phyloP scores from a whole-genome alignment of 2,113 vertebrate species.

The Mandrillus leucophaeus region DNA sequence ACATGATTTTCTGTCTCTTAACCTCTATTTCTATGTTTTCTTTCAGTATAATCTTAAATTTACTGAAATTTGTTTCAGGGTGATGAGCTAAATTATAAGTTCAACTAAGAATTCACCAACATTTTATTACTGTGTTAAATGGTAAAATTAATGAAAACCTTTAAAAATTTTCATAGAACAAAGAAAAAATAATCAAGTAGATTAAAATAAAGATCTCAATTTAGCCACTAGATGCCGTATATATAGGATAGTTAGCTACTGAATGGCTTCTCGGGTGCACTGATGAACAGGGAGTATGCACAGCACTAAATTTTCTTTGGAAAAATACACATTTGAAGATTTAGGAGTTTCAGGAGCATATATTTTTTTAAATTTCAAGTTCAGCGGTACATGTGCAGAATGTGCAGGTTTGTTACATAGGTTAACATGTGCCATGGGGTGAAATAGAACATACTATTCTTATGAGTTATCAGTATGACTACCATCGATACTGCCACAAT shows the following conservation, averaged over 20 bases:
- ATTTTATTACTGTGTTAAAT: neutral
- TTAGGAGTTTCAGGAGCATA: neutral
- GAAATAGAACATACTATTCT: neutral
- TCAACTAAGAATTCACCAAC: neutral
- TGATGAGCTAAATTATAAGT: neutral
- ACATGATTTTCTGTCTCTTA: neutral
- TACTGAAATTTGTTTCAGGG: conserved; percentile 35
- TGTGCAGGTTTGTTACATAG: no score
- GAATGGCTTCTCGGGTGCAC: neutral
- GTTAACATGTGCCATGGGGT: no score
- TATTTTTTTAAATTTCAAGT: no score
- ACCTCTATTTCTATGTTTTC: neutral
- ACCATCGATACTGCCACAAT: neutral
- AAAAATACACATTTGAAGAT: neutral
- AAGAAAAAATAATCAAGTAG: neutral
- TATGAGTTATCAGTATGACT: neutral
- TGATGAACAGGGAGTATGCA: neutral
- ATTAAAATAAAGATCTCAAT: neutral
- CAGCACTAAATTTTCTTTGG: neutral
- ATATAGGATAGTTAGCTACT: neutral
- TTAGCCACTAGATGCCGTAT: neutral
- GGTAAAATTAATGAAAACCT: neutral
- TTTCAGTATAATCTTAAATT: neutral
- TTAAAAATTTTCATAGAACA: neutral
- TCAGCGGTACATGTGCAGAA: no score